Conservation (phyloP, 2,797 vertebrate genomes). For the Sparus aurata region DNA sequence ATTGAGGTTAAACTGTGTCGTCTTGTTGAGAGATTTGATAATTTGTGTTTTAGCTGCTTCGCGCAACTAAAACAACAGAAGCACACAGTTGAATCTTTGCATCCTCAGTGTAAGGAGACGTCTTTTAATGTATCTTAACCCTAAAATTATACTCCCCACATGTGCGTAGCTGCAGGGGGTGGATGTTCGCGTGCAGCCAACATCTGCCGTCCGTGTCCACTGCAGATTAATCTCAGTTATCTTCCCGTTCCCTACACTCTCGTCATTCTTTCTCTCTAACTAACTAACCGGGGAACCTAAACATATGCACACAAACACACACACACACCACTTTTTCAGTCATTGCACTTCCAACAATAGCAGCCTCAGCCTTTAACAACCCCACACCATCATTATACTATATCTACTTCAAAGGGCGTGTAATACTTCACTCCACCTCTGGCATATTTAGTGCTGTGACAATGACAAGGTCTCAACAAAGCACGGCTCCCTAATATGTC, state of each 20-base stretch:
- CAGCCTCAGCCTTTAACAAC: constrained; percentile 36
- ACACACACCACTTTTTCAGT: constrained; percentile 12
- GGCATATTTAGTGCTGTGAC: constrained; percentile 63
- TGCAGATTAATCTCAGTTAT: neutral
- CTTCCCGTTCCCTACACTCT: neutral
- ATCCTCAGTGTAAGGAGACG: no score
- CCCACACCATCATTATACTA: constrained; percentile 33
- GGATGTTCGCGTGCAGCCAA: no score
- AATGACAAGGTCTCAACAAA: constrained; percentile 67
- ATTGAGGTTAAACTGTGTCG: no score
- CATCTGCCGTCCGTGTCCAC: neutral
- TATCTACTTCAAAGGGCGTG: constrained; percentile 52
- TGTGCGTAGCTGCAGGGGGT: no score
- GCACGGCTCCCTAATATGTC: constrained; percentile 61
- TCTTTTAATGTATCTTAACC: no score
- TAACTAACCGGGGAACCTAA: neutral
- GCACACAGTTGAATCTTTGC: no score
- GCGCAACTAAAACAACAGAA: no score
- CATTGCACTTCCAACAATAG: constrained; percentile 34
- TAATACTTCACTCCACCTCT: constrained; percentile 54
- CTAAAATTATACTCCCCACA: no score
- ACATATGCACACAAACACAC: neutral
- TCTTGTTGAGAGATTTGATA: no score
- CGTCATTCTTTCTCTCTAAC: neutral
- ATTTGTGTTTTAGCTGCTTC: no score